A percentile compares a stretch with the other conserved stretches of the same genome.
These are phyloP conservation scores for Chaetorhynchus papuensis DNA, from an alignment of 2,113 vertebrate genomes.

Conservation along the genomic window DNA sequence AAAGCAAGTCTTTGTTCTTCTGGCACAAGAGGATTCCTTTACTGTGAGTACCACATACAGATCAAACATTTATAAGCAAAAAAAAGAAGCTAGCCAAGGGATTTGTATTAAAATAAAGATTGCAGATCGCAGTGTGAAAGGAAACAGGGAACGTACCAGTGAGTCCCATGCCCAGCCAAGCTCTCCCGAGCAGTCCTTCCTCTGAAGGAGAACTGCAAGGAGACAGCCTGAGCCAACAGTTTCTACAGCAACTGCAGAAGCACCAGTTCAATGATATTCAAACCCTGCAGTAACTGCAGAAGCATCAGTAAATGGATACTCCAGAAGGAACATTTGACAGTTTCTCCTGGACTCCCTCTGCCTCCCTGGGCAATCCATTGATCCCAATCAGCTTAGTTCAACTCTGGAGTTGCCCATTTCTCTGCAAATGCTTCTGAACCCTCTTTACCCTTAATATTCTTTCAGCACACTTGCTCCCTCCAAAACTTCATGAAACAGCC, in stretches of 20 bases:
- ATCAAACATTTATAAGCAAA: slow-evolving; percentile 20
- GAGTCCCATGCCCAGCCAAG: background rate
- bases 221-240: slow-evolving; percentile 41
- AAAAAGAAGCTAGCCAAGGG: background rate
- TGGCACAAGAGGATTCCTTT: slow-evolving; percentile 6
- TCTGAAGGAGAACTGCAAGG: slow-evolving; percentile 29
- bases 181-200: background rate
- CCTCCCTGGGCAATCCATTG: background rate
- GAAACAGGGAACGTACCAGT: background rate
- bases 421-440: background rate
- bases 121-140: background rate
- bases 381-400: background rate
- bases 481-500: background rate
- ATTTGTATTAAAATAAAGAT: slow-evolving; percentile 29
- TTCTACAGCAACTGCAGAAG: slow-evolving; percentile 54
- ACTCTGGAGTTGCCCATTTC: background rate
- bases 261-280: background rate
- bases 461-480: background rate
- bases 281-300: background rate
- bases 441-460: background rate
- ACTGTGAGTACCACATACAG: background rate
- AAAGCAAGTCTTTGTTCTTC: slow-evolving; percentile 39
- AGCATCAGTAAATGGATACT: slow-evolving; percentile 6
- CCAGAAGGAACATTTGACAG: background rate
- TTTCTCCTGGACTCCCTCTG: background rate